Evolutionary conservation across 2,113 vertebrate species (phyloP), one percentile per base, ranked within the genome.

Genomic region (Bolborhynchus lineola): DNA sequence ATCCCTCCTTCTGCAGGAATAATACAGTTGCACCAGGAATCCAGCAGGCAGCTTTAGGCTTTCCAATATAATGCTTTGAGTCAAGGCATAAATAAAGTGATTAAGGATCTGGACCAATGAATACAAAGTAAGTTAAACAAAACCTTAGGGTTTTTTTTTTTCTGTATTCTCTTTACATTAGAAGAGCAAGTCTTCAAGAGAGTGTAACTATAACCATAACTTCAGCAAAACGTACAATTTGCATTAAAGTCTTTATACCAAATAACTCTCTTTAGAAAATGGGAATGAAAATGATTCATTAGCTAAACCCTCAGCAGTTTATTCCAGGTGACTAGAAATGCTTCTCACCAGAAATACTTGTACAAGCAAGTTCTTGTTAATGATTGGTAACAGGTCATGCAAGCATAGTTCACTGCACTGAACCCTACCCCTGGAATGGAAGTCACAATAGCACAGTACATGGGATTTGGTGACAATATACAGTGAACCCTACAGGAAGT

Each of bases 311-410:
- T 68, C 23, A 19, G 20, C 31, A 70, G 83, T 96, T 96, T 92
- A 85, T 75, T 83, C 74, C 35, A 92, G 88, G 82, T 96, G 46
- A 96, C 65, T 46, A 55, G 53, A 69, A 90, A 89, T 3, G 1
- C 53, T 69, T 75, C 70, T 79, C 75, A 78, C 28, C 65, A 91
- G 68, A 93, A 88, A 64, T 50, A 81, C 37, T 19, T 42, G 42
- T 67, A 65, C 41, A 39, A 93, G 63, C 87, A 84, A 82, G 28
- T 33, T 69, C 55, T 59, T 65, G 82, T 95, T 95, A 97, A 97
- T 97, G 53, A 95, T 95, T 96, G 85, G 10, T 67, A 63, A 23
- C 39, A 49, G 69, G 65, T 92, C 89, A 87, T 3, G 10, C n/a
- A 67, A 78, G n/a, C 87, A 75, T 44, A 88, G 93, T 64, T 77